phyloP scores from a whole-genome alignment of 92 coral and sea anemone species.

The Desmophyllum pertusum region DNA sequence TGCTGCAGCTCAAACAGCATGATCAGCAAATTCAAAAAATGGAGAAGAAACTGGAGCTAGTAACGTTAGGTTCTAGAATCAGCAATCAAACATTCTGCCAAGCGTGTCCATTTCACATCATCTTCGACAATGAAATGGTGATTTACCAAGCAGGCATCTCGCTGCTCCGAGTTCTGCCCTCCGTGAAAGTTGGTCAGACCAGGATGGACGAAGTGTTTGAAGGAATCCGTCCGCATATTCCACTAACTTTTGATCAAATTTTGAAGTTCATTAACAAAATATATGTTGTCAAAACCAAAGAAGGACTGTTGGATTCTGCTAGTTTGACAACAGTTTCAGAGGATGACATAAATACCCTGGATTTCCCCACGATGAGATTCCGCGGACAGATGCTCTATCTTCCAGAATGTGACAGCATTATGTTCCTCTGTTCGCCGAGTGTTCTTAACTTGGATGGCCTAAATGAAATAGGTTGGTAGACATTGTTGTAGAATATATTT shows the following conservation, averaged over 20 bases:
- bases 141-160: constrained; percentile 95
- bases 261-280: constrained; percentile 85
- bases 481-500: background rate
- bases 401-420: constrained; percentile 89
- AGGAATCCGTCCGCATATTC: constrained; percentile 80
- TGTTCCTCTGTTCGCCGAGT: constrained; percentile 96
- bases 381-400: constrained; percentile 97
- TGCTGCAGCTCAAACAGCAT: constrained; percentile 44
- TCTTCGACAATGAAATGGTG: constrained; percentile 87
- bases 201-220: constrained; percentile 79
- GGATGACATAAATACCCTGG: constrained; percentile 84
- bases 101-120: constrained; percentile 94
- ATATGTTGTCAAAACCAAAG: constrained; percentile 85
- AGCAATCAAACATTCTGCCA: constrained; percentile 85
- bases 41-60: constrained; percentile 75
- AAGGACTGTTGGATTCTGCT: constrained; percentile 90
- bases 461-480: constrained; percentile 88
- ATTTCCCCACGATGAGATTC: constrained; percentile 97
- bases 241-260: constrained; percentile 78
- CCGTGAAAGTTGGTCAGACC: constrained; percentile 80
- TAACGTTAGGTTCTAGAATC: constrained; percentile 77
- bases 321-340: constrained; percentile 90
- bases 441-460: constrained; percentile 96
- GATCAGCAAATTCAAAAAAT: constrained; percentile 60
- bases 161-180: constrained; percentile 82